A percentile compares a stretch with the other conserved stretches of the same genome.
These are phyloP conservation scores for Catharus ustulatus DNA, from an alignment of 2,797 vertebrate genomes.

Conservation along the genomic window DNA sequence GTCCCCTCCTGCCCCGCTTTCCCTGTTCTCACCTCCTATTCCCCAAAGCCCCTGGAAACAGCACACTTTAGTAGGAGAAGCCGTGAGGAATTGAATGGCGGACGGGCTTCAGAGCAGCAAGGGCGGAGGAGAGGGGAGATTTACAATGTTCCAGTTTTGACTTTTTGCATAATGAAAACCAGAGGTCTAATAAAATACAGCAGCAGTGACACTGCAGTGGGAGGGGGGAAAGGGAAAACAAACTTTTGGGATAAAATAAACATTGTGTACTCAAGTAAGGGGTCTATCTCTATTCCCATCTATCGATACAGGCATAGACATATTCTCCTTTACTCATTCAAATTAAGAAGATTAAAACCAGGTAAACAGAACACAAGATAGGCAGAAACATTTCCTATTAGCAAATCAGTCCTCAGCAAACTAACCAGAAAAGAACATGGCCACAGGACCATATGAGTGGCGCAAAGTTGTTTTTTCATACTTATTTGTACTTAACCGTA, in stretches of 20 bases:
- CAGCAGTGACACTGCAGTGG: conserved; percentile 41
- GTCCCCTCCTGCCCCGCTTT: neutral
- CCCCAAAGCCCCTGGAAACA: conserved; percentile 24
- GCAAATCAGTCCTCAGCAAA: neutral
- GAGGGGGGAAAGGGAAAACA: neutral
- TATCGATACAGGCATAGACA: neutral
- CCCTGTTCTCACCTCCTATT: conserved; percentile 50
- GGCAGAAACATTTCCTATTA: neutral
- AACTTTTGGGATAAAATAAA: conserved; percentile 8
- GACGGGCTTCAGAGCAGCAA: neutral
- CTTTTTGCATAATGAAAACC: conserved; percentile 71
- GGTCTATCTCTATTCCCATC: conserved; percentile 40
- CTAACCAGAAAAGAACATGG: neutral
- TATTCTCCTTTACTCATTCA: neutral
- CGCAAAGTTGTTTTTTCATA: neutral
- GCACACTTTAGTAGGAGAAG: conserved; percentile 21
- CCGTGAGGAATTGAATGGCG: neutral
- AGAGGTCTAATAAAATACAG: conserved; percentile 71
- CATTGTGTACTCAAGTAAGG: neutral
- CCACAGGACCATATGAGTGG: neutral
- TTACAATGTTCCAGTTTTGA: conserved; percentile 62
- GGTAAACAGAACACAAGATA: neutral
- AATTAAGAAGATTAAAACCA: conserved; percentile 12
- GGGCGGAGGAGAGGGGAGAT: conserved; percentile 29
- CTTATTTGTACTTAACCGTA: neutral